A percentile compares a stretch with the other conserved stretches of the same genome.
Evolutionary conservation across 2,797 vertebrate species (phyloP).

Genomic region (Gambelia wislizenii): DNA sequence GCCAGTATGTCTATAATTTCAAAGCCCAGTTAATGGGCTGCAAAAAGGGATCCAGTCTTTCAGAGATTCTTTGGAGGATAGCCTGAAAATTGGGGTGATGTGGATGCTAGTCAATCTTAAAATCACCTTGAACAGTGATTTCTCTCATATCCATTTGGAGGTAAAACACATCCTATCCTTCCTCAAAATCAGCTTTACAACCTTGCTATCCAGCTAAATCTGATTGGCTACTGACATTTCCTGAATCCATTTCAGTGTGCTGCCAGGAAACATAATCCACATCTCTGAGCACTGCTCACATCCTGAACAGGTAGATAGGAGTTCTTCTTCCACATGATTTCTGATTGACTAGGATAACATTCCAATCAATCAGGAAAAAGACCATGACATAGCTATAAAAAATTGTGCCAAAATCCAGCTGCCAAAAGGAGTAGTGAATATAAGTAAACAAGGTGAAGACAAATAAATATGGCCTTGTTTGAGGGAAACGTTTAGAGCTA

Average conservation of each 20-base stretch:
- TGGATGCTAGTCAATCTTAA: not conserved
- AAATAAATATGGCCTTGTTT: not conserved
- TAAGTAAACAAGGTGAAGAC: not conserved
- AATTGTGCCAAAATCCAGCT: not conserved
- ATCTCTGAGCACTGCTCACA: not conserved
- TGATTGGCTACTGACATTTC: not conserved
- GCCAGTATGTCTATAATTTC: not conserved
- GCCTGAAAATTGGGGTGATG: not conserved
- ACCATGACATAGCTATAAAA: not conserved
- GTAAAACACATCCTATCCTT: not conserved
- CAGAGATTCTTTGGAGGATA: not conserved
- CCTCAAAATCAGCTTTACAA: not conserved
- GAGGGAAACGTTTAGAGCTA: not conserved
- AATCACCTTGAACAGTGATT: not conserved
- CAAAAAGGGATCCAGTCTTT: not conserved
- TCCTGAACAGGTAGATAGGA: not conserved
- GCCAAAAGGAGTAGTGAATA: not conserved
- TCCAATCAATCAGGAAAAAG: not conserved
- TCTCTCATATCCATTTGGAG: not conserved
- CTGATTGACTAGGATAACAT: not conserved
- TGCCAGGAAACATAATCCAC: not conserved
- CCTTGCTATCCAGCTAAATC: not conserved
- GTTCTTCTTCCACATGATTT: not conserved
- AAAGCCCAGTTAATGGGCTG: not conserved
- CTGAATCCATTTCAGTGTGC: not conserved